Conservation (phyloP, 2,797 vertebrate species). For the Parauchenoglanis ngamensis region DNA sequence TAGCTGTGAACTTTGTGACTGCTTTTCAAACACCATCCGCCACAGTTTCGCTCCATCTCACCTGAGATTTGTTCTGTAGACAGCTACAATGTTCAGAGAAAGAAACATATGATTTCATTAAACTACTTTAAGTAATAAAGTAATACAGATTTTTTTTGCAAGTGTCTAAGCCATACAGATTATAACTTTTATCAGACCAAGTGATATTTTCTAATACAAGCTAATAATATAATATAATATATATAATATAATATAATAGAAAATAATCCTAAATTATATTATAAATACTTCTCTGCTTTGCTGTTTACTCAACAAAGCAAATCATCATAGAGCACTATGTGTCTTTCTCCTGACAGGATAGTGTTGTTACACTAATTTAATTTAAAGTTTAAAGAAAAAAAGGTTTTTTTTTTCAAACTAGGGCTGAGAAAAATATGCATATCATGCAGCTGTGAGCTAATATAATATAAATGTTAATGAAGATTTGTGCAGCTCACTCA, state of each 20-base stretch:
- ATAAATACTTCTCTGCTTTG: not conserved
- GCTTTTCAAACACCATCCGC: conserved; percentile 12
- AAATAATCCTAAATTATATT: not conserved
- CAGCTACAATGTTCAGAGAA: conserved; percentile 41
- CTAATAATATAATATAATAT: no score
- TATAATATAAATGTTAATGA: conserved; percentile 82
- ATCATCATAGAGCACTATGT: conserved; percentile 47
- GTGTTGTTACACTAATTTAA: conserved; percentile 42
- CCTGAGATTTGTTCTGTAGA: conserved; percentile 46
- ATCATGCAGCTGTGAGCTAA: conserved; percentile 71
- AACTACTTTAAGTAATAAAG: not conserved
- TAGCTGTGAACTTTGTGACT: conserved; percentile 28
- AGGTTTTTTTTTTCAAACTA: conserved; percentile 64
- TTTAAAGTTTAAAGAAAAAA: conserved; percentile 56
- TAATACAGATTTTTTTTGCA: not conserved
- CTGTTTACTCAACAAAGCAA: conserved; percentile 47
- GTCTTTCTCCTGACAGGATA: conserved; percentile 57
- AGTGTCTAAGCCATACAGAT: not conserved
- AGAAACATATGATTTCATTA: conserved; percentile 4
- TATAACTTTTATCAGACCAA: not conserved
- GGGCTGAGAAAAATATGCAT: conserved; percentile 64
- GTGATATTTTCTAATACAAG: not conserved
- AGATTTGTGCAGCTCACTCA: conserved; percentile 65
- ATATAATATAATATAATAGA: no score
- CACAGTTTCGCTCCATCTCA: conserved; percentile 5